These are phyloP conservation scores for Pseudoatta argentina DNA, from an alignment of 1,140 invertebrate genomes.

Conservation along the genomic window DNA sequence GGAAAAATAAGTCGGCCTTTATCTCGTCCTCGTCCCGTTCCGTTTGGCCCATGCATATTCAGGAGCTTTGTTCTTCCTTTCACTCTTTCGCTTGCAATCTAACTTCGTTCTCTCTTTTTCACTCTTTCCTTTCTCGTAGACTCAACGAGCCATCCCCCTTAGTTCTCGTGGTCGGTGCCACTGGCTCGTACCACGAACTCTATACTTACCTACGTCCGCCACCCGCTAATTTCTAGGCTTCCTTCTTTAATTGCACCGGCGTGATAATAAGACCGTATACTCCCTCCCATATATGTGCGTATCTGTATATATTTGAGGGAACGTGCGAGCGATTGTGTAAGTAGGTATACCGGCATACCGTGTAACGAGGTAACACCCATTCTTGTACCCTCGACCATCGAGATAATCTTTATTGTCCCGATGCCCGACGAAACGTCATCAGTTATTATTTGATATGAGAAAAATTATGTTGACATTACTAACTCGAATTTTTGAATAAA, in stretches of 20 bases:
- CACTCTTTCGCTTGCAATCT: constrained; percentile 56
- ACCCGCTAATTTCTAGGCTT: constrained; percentile 85
- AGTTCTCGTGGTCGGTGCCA: constrained; percentile 70
- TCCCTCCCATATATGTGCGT: constrained; percentile 11
- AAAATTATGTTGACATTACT: neutral
- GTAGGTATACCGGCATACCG: constrained; percentile 63
- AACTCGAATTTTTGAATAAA: neutral
- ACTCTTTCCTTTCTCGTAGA: constrained; percentile 68
- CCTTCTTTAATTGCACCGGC: constrained; percentile 84
- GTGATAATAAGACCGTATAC: constrained; percentile 82
- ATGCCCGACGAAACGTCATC: constrained; percentile 54
- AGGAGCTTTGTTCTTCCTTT: constrained; percentile 74
- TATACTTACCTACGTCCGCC: constrained; percentile 84
- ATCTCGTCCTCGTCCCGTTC: constrained; percentile 81
- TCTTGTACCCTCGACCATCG: constrained; percentile 78
- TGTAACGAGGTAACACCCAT: constrained; percentile 82
- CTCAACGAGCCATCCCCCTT: constrained; percentile 69
- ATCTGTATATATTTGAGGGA: neutral
- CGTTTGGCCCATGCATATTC: constrained; percentile 85
- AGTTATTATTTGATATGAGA: constrained; percentile 27
- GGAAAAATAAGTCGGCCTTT: constrained; percentile 85
- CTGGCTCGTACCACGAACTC: constrained; percentile 76
- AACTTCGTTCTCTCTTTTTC: constrained; percentile 72
- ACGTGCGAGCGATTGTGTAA: constrained; percentile 24
- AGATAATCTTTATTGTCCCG: constrained; percentile 79